Conservation (phyloP, 2,888 invertebrate genomes). For the Kuschelorhynchus macadamiae region DNA sequence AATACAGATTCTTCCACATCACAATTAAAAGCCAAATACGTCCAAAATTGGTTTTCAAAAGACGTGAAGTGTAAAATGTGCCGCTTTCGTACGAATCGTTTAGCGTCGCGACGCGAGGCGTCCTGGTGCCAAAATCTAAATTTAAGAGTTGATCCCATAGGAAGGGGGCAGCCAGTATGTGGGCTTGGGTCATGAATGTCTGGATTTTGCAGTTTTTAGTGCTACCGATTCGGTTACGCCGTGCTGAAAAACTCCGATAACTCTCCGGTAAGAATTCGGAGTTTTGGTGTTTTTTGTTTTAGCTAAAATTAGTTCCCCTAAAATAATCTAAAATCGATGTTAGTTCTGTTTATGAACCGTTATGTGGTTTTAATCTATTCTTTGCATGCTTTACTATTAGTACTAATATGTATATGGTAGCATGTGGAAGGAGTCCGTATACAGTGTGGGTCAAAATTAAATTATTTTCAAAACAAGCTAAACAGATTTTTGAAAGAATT, state of each 20-base stretch:
- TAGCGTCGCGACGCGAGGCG: slow-evolving; percentile 65
- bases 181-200: slow-evolving; percentile 59
- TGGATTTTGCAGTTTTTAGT: slow-evolving; percentile 67
- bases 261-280: slow-evolving; percentile 53
- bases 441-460: no score
- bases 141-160: slow-evolving; percentile 69
- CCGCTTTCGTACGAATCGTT: slow-evolving; percentile 22
- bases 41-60: slow-evolving; percentile 42
- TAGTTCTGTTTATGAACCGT: no score
- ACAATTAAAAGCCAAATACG: not conserved
- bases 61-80: slow-evolving; percentile 30
- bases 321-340: not conserved
- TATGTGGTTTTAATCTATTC: no score
- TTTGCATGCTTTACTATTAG: no score
- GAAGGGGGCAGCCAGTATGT: slow-evolving; percentile 61
- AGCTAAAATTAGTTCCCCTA: not conserved
- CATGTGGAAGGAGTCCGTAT: no score
- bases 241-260: slow-evolving; percentile 45
- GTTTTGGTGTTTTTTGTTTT: slow-evolving; percentile 17
- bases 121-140: slow-evolving; percentile 76
- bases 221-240: slow-evolving; percentile 58
- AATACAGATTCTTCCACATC: no score
- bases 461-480: no score
- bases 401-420: no score
- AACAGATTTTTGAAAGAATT: no score